Base-by-base conservation (phyloP, 2,113 vertebrate genomes). In the Toxotes chatareus region DNA sequence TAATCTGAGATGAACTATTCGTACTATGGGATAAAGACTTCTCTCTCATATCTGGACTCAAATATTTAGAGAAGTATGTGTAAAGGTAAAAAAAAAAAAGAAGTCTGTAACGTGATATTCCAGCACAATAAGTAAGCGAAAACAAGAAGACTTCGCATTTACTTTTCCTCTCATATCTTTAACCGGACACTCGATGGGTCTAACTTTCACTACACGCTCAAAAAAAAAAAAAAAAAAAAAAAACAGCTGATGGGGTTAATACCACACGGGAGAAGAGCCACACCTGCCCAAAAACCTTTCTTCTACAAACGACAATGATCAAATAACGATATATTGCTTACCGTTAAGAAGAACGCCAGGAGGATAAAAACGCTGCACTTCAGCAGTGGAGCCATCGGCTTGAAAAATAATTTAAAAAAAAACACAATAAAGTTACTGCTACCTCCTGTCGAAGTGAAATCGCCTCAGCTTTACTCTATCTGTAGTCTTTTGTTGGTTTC, bases 341-440 rank as follows among this genome's bases (percentile, higher is more conserved):
- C 94, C 78, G 81, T 62, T 32, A 86, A 17, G 17, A 83, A 23
- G 36, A 42, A 47, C 17, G 44, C 40, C 42, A 93, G 66, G 10
- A 89, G 83, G 1, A 75, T 0, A 5, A 80, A 62, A n/a, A 86
- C 0, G 53, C 62, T 11, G 49, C 36, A 56, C 67, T 62, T 84
- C 61, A 64, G 61, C 76, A 79, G 61, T 3, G 46, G 46, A 55
- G 79, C 82, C 94, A 93, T 94, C 44, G 16, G 17, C 1, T 21
- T 11, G 19, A 6, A 38, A 27, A 11, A 27, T 27, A 27, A 27
- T 27, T 27, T 1, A 23, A 55, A n/a, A 55, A 12, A 27, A 2
- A 51, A 42, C 9, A 42, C 0, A 23, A 27, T 1, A 27, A 27
- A 27, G 27, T 27, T 27, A 27, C 27, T 27, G 27, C 27, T 27